These are phyloP conservation scores for Hirudinaria manillensis DNA, from an alignment of 2,888 invertebrate species.

Conservation along the genomic window DNA sequence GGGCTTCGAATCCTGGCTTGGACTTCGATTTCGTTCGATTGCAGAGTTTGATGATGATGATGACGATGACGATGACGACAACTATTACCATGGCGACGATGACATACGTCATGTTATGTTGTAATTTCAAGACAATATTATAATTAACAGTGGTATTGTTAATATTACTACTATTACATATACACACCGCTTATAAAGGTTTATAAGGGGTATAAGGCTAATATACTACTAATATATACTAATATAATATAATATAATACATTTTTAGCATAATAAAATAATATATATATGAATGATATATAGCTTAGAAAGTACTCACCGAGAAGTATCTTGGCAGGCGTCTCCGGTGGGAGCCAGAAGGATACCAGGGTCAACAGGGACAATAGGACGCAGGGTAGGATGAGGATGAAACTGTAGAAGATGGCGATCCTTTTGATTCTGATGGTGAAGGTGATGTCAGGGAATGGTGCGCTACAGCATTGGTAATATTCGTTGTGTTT, in stretches of 20 bases:
- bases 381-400: constrained; percentile 54
- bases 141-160: too few relatives aligned
- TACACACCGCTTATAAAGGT: too few relatives aligned
- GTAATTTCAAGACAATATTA: too few relatives aligned
- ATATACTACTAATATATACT: too few relatives aligned
- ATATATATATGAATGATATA: too few relatives aligned
- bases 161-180: too few relatives aligned
- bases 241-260: too few relatives aligned
- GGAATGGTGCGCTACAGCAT: constrained; percentile 49
- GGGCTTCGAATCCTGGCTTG: too few relatives aligned
- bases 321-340: constrained; percentile 53
- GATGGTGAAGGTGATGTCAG: constrained; percentile 51
- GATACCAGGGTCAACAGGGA: constrained; percentile 53
- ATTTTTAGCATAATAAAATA: too few relatives aligned
- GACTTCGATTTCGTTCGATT: not conserved
- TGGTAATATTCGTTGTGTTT: constrained; percentile 46
- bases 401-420: constrained; percentile 52
- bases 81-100: not conserved
- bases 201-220: too few relatives aligned
- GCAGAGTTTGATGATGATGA: not conserved
- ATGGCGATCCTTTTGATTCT: constrained; percentile 42
- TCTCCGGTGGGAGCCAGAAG: constrained; percentile 55
- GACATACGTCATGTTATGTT: not conserved
- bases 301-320: too few relatives aligned
- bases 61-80: constrained; percentile 6